Base-by-base conservation (phyloP, 2,888 invertebrate genomes). In the Cerceris rybyensis region DNA sequence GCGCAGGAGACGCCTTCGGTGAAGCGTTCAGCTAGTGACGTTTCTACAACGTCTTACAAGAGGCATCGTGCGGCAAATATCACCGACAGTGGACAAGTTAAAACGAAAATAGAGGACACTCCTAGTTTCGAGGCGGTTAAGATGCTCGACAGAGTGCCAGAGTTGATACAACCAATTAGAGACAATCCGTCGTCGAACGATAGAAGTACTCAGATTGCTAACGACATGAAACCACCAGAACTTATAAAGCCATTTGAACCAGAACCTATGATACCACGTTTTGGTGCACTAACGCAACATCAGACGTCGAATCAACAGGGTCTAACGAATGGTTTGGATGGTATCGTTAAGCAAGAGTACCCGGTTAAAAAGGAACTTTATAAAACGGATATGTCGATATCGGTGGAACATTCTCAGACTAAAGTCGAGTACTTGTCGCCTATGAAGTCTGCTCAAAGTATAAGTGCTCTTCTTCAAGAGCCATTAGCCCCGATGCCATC, bases 391-490 rank as follows among this genome's bases (percentile, higher is more conserved):
- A n/a, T 66, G 13, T 7, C 68, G 7, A 69, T 82, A 2, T 80
- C 69, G 16, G 11, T 43, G 13, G 75, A 71, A 57, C 78, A 77
- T 0, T 65, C 60, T 14, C 81, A 59, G 59, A 74, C 59, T 1
- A 88, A 85, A 70, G 69, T 52, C 14, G 90, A 90, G 11, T 88
- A 87, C 58, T 84, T 89, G 46, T 90, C 91, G 17, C 90, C 91
- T 6, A 85, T 91, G 55, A 91, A 92, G 39, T 89, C 90, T 6
- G 91, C 90, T 0, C 90, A 91, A 64, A 87, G 90, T 54, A 91
- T 91, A 70, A 90, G 90, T 49, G 93, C 93, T 54, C 77, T 92
- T 6, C 80, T 91, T 7, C 91, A 92, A 49, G 90, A 91, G 61
- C 89, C 91, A 0, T 69, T 91, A 5, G 86, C 91, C 0, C 88